Base-by-base conservation (phyloP, 2,113 vertebrate genomes). In the Naja naja region DNA sequence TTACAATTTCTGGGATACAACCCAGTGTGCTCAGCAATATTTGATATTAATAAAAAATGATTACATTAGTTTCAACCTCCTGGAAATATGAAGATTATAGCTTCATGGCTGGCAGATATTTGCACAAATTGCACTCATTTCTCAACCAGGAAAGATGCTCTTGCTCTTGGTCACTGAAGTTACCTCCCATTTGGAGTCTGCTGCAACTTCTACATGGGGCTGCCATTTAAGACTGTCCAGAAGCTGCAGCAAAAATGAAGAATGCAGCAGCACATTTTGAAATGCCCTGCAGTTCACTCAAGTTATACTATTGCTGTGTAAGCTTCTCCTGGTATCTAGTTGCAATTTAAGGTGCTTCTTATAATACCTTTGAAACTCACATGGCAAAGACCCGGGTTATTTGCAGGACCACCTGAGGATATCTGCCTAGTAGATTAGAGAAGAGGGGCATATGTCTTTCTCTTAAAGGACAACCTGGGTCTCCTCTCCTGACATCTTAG, bases 1-100 rank as follows among this genome's bases (percentile, higher is more conserved):
- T n/a, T n/a, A n/a, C n/a, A n/a, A n/a, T n/a, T n/a, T n/a, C n/a
- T n/a, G n/a, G n/a, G n/a, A n/a, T n/a, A n/a, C n/a, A n/a, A n/a
- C n/a, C n/a, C n/a, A n/a, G n/a, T n/a, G n/a, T n/a, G n/a, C n/a
- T n/a, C n/a, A n/a, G n/a, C n/a, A n/a, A n/a, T n/a, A n/a, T n/a
- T 93, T 90, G 1, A 45, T 45, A 95, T 92, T 95, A 49, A 43
- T 43, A 96, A 97, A 94, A 10, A 95, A 89, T 3, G 22, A 58
- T 91, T 43, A 88, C 12, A 30, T 23, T 95, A 93, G 93, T 60
- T 91, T 90, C 53, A 96, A 96, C 64, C 43, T 55, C 43, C 47
- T 45, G 4, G 64, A 95, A 86, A 85, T 88, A 25, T 56, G 27
- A 52, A 85, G 30, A 22, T 85, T n/a, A 12, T 39, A 0, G 0